A percentile compares a stretch with the other conserved stretches of the same genome.
Conservation (phyloP, 1,140 invertebrate genomes). For the Berghia stephanieae region DNA sequence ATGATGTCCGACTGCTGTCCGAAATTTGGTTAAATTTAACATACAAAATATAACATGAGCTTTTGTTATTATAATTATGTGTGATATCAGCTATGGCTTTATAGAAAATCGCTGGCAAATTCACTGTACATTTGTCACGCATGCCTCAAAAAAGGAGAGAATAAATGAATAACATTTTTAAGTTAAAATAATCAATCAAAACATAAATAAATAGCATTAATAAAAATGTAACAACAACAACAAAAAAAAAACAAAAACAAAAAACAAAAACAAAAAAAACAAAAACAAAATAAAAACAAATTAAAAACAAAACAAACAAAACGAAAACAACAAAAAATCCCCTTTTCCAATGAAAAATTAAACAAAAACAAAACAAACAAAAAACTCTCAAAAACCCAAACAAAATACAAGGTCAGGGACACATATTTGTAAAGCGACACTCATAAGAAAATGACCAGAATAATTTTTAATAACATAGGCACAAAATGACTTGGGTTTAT, state of each 20-base stretch:
- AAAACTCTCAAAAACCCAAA: no score
- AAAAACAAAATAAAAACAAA: not conserved
- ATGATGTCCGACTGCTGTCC: no score
- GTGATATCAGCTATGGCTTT: not conserved
- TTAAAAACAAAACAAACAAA: no score
- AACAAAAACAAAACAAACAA: no score
- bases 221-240: slow-evolving; percentile 19
- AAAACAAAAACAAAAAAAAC: not conserved
- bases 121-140: not conserved
- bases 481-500: not conserved
- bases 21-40: no score
- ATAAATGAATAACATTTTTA: slow-evolving; percentile 17
- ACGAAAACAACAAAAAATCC: no score
- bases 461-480: not conserved
- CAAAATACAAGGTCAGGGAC: no score
- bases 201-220: not conserved
- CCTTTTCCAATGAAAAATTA: no score
- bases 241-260: slow-evolving; percentile 10
- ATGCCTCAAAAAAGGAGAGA: not conserved
- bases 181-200: not conserved
- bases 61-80: no score
- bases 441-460: no score
- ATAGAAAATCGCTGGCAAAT: not conserved
- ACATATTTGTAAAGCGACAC: no score
- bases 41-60: no score